Percentiles rank a stretch among this genome's conserved stretches.
Evolutionary conservation across 2,113 vertebrate species (phyloP).

Genomic region (Hoplias malabaricus): DNA sequence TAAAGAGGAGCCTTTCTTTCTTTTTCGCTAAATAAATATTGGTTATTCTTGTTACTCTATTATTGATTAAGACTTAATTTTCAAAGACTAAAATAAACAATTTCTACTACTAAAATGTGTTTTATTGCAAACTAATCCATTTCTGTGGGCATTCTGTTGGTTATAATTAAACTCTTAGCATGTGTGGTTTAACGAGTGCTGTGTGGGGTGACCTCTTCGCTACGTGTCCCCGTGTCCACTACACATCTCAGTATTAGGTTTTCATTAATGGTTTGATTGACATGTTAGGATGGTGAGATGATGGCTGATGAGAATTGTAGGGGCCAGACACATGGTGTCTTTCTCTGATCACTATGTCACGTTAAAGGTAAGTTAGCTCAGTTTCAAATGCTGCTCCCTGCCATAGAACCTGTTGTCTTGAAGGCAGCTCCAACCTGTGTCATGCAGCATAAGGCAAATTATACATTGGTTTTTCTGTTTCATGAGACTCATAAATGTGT

Average conservation of each 20-base stretch:
- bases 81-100: too few relatives aligned
- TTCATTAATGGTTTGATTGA: constrained; percentile 71
- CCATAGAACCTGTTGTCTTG: constrained; percentile 48
- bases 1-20: too few relatives aligned
- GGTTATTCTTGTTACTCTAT: too few relatives aligned
- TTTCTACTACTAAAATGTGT: background rate
- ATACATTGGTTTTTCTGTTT: constrained; percentile 14
- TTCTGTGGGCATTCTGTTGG: background rate
- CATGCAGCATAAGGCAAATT: constrained; percentile 49
- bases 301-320: constrained; percentile 73
- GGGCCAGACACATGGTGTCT: constrained; percentile 68
- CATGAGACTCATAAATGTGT: background rate
- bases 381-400: constrained; percentile 66
- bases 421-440: constrained; percentile 42
- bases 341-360: constrained; percentile 68
- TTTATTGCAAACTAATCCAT: background rate
- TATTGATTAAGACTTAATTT: too few relatives aligned
- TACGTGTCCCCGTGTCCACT: background rate
- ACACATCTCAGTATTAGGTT: constrained; percentile 32
- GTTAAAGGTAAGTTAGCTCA: constrained; percentile 67
- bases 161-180: background rate
- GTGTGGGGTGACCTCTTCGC: background rate
- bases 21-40: too few relatives aligned
- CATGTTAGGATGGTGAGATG: constrained; percentile 71
- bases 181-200: background rate